Evolutionary conservation across 2,797 vertebrate genomes (phyloP).

Genomic region (Hirundo rustica): DNA sequence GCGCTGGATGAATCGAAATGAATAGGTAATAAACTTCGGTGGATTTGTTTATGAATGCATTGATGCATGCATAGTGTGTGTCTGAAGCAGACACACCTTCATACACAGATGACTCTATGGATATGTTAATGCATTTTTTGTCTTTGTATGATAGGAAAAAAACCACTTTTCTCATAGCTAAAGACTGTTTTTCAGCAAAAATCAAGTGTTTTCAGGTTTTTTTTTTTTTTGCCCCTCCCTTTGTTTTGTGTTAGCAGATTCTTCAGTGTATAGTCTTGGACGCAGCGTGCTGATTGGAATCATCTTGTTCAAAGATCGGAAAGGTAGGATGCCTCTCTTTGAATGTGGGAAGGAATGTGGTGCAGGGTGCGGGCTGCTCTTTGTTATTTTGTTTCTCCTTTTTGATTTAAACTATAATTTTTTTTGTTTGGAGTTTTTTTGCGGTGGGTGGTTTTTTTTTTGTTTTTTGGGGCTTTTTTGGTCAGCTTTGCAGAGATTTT

Average conservation of each 20-base stretch:
- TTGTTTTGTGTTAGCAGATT: slow-evolving; percentile 69
- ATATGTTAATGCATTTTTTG: background rate
- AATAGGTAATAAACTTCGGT: background rate
- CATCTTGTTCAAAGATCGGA: slow-evolving; percentile 58
- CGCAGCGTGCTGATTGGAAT: slow-evolving; percentile 42
- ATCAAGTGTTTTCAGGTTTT: background rate
- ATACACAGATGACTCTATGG: background rate
- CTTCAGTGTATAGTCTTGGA: slow-evolving; percentile 46
- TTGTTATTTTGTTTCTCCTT: background rate
- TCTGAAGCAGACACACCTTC: background rate
- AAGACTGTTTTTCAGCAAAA: slow-evolving; percentile 24
- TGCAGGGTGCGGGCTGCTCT: background rate
- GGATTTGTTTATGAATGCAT: background rate
- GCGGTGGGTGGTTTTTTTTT: background rate
- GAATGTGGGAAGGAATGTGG: background rate
- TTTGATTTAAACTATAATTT: background rate
- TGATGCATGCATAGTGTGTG: background rate
- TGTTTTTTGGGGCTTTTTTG: background rate
- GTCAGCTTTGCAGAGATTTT: background rate
- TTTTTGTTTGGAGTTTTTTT: background rate
- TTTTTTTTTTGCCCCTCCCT: background rate
- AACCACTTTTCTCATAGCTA: background rate
- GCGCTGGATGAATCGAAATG: background rate
- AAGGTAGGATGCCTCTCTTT: slow-evolving; percentile 73
- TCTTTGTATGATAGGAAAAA: background rate